Evolutionary conservation across 2,888 invertebrate species (phyloP).

Genomic region (Eupeodes latifasciatus): DNA sequence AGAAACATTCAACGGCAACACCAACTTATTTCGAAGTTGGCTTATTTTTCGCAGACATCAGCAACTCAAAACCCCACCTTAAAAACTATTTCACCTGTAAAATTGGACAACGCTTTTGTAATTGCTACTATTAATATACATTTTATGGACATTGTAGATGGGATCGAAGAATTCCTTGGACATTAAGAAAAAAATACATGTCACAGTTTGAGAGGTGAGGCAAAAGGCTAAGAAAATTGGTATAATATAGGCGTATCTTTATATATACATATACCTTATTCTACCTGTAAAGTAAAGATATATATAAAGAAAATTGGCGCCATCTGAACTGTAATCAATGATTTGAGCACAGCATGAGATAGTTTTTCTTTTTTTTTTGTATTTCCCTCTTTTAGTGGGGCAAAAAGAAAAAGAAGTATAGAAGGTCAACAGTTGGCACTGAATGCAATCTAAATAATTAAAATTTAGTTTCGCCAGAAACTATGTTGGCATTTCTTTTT

Average conservation of each 20-base stretch:
- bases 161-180: slow-evolving; percentile 38
- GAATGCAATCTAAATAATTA: slow-evolving; percentile 68
- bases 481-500: slow-evolving; percentile 16
- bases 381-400: slow-evolving; percentile 20
- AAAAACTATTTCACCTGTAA: slow-evolving; percentile 52
- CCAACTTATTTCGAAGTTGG: background rate
- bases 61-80: background rate
- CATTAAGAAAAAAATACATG: slow-evolving; percentile 47
- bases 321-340: slow-evolving; percentile 50
- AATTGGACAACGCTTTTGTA: slow-evolving; percentile 64
- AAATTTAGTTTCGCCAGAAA: slow-evolving; percentile 48
- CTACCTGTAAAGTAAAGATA: background rate
- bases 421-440: slow-evolving; percentile 62
- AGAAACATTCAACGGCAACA: slow-evolving; percentile 4
- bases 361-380: slow-evolving; percentile 20
- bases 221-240: slow-evolving; percentile 12
- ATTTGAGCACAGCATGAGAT: slow-evolving; percentile 48
- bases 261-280: background rate
- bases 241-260: background rate
- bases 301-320: slow-evolving; percentile 41
- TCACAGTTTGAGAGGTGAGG: slow-evolving; percentile 50
- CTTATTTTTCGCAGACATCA: background rate
- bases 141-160: slow-evolving; percentile 48
- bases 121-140: slow-evolving; percentile 63
- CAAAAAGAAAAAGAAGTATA: background rate